phyloP scores from a whole-genome alignment of 2,888 invertebrate genomes.

The Hymenopus coronatus region DNA sequence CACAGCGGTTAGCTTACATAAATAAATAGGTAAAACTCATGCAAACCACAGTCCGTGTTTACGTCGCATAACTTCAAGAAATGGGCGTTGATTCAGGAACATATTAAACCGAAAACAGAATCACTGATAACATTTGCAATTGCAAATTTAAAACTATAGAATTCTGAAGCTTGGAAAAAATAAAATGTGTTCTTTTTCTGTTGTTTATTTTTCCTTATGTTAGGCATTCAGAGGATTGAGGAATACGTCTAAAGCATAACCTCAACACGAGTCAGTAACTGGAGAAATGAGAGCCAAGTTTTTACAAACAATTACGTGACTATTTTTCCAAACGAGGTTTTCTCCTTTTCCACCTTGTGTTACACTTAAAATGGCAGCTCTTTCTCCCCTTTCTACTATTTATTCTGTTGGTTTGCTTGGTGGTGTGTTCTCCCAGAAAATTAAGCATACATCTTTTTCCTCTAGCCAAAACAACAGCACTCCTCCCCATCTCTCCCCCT shows the following conservation, averaged over 20 bases:
- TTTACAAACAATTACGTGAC: not conserved
- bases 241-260: not conserved
- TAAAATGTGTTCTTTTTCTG: no score
- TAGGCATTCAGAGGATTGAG: not conserved
- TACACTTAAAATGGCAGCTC: constrained; percentile 6
- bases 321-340: constrained; percentile 17
- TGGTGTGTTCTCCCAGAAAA: constrained; percentile 23
- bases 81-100: no score
- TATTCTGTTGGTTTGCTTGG: constrained; percentile 22
- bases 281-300: not conserved
- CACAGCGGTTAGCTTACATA: no score
- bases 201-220: not conserved
- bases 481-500: not conserved
- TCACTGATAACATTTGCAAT: no score
- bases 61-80: no score
- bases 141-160: no score
- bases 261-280: not conserved
- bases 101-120: no score
- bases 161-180: no score
- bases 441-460: constrained; percentile 28
- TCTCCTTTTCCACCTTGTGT: not conserved
- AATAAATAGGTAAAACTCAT: no score
- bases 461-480: constrained; percentile 29
- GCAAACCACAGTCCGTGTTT: no score
- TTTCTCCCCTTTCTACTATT: constrained; percentile 17